Evolutionary conservation across 2,888 invertebrate genomes (phyloP).

Genomic region (Lasius platythorax): DNA sequence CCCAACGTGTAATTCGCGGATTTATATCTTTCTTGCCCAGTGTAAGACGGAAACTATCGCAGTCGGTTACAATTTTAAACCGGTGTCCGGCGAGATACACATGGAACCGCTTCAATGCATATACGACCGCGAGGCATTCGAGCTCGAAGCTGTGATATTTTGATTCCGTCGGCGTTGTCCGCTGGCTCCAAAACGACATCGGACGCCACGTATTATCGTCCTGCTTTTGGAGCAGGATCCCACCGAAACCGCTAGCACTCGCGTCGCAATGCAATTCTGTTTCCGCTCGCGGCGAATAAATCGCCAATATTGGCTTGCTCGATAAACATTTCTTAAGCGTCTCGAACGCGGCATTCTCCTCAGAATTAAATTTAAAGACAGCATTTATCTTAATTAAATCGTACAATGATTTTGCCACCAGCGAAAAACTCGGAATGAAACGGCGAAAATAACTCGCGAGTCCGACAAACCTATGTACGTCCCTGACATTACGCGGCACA

Average conservation of each 20-base stretch:
- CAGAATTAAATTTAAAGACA: not conserved
- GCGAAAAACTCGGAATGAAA: not conserved
- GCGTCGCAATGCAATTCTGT: conserved; percentile 70
- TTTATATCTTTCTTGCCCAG: not conserved
- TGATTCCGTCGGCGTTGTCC: not conserved
- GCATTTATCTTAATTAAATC: not conserved
- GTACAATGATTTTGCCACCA: not conserved
- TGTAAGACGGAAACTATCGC: not conserved
- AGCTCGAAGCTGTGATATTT: not conserved
- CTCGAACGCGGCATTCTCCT: not conserved
- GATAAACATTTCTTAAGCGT: not conserved
- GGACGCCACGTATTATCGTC: not conserved
- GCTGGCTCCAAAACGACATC: not conserved
- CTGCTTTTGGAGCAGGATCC: not conserved
- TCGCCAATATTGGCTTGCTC: not conserved
- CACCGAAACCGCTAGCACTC: conserved; percentile 63
- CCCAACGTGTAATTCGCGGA: not conserved
- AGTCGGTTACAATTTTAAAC: not conserved
- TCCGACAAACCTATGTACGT: not conserved
- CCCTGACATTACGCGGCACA: not conserved
- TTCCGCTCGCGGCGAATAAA: not conserved
- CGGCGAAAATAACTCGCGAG: not conserved
- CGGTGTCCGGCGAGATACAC: not conserved
- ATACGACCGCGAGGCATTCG: not conserved
- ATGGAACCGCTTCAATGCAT: not conserved